These are phyloP conservation scores for Brotogeris chrysoptera DNA, from an alignment of 2,797 vertebrate species.

Conservation along the genomic window DNA sequence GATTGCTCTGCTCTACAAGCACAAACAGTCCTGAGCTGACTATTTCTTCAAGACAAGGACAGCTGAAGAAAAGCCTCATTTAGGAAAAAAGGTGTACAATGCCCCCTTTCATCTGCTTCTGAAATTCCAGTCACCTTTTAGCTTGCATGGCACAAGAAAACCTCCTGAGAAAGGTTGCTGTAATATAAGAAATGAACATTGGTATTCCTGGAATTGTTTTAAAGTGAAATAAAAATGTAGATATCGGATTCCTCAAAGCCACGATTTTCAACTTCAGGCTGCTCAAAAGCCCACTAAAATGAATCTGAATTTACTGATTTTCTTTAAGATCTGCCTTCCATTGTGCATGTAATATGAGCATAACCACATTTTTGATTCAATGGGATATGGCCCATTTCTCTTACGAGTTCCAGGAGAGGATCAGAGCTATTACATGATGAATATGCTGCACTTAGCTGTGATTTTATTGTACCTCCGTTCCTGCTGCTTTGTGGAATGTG, in stretches of 20 bases:
- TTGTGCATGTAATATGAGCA: neutral
- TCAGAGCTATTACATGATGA: neutral
- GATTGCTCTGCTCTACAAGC: neutral
- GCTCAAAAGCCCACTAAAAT: slow-evolving; percentile 6
- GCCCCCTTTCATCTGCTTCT: neutral
- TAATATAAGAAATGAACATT: neutral
- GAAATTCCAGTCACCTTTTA: neutral
- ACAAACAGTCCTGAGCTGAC: neutral
- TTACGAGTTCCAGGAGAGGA: neutral
- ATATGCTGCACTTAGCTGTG: neutral
- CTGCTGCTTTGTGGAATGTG: neutral
- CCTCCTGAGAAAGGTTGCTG: neutral
- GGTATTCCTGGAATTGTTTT: neutral
- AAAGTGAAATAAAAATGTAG: neutral
- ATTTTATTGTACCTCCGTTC: neutral
- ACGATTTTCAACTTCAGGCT: neutral
- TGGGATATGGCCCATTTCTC: neutral
- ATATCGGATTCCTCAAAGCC: neutral
- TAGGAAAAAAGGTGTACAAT: neutral
- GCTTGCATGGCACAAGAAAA: neutral
- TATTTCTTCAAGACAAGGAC: neutral
- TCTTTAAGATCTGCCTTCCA: neutral
- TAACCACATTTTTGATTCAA: neutral
- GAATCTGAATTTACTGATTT: neutral
- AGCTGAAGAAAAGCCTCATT: neutral